Percentiles rank a stretch among this genome's conserved stretches.
Conservation (phyloP, 2,797 vertebrate genomes). For the Nannoperca obscura region DNA sequence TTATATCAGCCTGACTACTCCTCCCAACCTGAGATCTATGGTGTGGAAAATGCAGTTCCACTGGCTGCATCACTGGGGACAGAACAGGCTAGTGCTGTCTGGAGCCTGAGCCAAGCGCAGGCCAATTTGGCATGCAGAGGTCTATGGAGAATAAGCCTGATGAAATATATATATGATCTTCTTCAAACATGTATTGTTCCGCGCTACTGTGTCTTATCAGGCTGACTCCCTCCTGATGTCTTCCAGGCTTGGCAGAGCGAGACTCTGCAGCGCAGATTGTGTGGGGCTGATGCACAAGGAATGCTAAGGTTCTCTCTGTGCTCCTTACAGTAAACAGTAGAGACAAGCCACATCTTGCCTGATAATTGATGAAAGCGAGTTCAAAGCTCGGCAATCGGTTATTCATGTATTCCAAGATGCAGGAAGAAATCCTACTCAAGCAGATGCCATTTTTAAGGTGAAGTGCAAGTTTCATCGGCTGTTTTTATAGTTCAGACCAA, state of each 20-base stretch:
- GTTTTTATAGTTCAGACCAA: conserved; percentile 1
- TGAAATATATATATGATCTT: conserved; percentile 90
- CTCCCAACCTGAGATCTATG: conserved; percentile 83
- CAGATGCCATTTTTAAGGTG: background rate
- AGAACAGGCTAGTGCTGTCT: conserved; percentile 80
- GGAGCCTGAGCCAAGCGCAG: conserved; percentile 73
- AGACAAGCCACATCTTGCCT: conserved; percentile 9
- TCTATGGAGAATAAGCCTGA: conserved; percentile 84
- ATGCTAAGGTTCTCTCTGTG: conserved; percentile 38
- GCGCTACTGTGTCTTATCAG: conserved; percentile 82
- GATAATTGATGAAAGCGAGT: conserved; percentile 17
- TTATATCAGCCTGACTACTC: conserved; percentile 86
- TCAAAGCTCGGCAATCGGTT: conserved; percentile 7
- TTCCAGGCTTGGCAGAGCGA: conserved; percentile 74
- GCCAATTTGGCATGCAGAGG: conserved; percentile 86
- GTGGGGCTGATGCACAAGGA: conserved; percentile 45
- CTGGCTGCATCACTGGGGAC: conserved; percentile 86
- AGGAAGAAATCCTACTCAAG: background rate
- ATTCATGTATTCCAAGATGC: background rate
- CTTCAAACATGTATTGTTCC: conserved; percentile 87
- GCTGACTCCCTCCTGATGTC: conserved; percentile 73
- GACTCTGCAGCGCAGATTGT: conserved; percentile 57
- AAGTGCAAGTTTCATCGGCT: background rate
- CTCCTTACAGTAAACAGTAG: conserved; percentile 34
- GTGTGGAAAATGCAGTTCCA: conserved; percentile 87